phyloP scores from a whole-genome alignment of 92 coral and sea anemone genomes.

The Galaxea fascicularis region DNA sequence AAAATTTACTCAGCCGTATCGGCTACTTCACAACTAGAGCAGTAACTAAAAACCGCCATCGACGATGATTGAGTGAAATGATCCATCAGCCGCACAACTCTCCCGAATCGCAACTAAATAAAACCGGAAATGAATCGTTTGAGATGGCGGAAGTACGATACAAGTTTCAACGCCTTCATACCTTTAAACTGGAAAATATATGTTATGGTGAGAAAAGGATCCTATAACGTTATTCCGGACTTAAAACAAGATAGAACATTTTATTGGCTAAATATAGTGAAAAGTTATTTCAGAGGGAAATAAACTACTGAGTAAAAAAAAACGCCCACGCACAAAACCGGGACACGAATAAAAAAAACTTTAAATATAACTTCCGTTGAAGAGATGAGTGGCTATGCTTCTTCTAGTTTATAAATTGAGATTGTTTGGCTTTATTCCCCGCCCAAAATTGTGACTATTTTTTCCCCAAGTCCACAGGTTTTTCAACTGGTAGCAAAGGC shows the following conservation, averaged over 20 bases:
- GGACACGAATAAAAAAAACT: background rate
- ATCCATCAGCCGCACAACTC: too few species aligned
- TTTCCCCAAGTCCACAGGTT: constrained; percentile 4
- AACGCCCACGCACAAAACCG: constrained; percentile 6
- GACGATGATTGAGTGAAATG: background rate
- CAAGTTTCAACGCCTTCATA: background rate
- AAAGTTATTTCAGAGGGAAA: background rate
- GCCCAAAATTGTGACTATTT: background rate
- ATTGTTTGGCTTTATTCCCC: background rate
- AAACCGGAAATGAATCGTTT: background rate
- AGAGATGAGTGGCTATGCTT: background rate
- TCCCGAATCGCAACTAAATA: background rate
- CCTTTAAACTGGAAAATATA: background rate
- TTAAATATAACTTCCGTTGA: constrained; percentile 41
- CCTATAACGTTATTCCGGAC: background rate
- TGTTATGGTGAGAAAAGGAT: background rate
- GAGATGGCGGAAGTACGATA: background rate
- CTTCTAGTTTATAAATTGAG: background rate
- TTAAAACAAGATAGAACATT: background rate
- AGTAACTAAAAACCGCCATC: too few species aligned
- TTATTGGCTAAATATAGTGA: constrained; percentile 5
- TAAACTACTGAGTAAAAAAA: background rate
- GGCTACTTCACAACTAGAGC: background rate
- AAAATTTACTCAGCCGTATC: background rate
- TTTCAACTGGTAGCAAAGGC: constrained; percentile 28